A percentile compares a stretch with the other conserved stretches of the same genome.
phyloP scores from a whole-genome alignment of 2,113 vertebrate species.

The Epinephelus lanceolatus region DNA sequence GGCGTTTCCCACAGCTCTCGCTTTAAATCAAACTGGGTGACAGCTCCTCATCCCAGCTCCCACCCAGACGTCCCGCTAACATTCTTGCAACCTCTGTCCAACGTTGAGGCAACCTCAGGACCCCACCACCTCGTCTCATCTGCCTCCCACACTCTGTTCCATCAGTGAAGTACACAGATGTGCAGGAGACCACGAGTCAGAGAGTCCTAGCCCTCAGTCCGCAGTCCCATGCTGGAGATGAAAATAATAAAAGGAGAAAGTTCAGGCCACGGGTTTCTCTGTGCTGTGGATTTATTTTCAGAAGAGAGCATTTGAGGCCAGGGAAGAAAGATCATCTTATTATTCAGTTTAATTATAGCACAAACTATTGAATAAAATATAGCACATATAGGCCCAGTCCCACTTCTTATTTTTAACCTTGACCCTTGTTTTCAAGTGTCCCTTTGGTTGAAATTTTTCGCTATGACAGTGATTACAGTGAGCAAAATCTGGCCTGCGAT shows the following conservation, averaged over 20 bases:
- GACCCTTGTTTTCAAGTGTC: too few relatives aligned
- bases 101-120: slow-evolving; percentile 64
- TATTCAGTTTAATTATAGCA: slow-evolving; percentile 6
- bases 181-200: slow-evolving; percentile 61
- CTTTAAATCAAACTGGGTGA: slow-evolving; percentile 79
- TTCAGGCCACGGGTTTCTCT: slow-evolving; percentile 43
- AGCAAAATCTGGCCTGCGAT: too few relatives aligned
- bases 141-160: slow-evolving; percentile 52
- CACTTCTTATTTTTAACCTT: too few relatives aligned
- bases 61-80: slow-evolving; percentile 65
- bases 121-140: slow-evolving; percentile 52
- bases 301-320: slow-evolving; percentile 47
- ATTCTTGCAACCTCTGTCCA: slow-evolving; percentile 70
- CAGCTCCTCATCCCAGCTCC: slow-evolving; percentile 70
- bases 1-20: slow-evolving; percentile 77
- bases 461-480: too few relatives aligned
- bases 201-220: slow-evolving; percentile 64
- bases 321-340: background rate
- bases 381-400: background rate
- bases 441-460: too few relatives aligned
- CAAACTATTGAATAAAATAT: background rate
- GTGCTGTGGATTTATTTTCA: slow-evolving; percentile 49
- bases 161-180: slow-evolving; percentile 64
- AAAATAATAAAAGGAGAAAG: slow-evolving; percentile 54
- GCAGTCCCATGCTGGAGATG: slow-evolving; percentile 51